Evolutionary conservation across 1,140 invertebrate genomes (phyloP), one percentile per base, ranked within the genome.

Genomic region (Arion vulgaris): DNA sequence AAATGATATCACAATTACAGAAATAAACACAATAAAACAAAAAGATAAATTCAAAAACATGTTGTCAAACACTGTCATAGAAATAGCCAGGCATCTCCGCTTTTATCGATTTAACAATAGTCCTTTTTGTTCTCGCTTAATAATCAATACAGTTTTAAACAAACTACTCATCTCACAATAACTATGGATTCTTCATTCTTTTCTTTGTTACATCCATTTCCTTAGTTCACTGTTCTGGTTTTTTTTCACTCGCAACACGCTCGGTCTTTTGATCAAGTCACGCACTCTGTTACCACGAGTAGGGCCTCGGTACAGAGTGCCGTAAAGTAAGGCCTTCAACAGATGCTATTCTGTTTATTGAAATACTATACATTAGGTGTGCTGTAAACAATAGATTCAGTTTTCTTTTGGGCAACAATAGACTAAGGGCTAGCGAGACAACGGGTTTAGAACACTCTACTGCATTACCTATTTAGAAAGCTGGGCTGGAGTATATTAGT

Each of bases 231-330:
- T 32, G 5, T 7, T 66, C 32, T 28, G 7, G n/a, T 66, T 57
- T 57, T 57, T 57, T 57, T 57, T 57, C 51, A 32, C 62, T 66
- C 28, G 62, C 28, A 66, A 66, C 62, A 66, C 7, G n/a, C 17
- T 66, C n/a, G 62, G n/a, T 32, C 28, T 17, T 66, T 66, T 66
- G 62, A 66, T 28, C 62, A 66, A 66, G 62, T 66, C 62, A 66
- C 62, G 62, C 62, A 32, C 62, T 28, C 7, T n/a, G 28, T 23
- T 66, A 2, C 62, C 28, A 7, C 62, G 28, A 66, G 62, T 57
- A 66, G 32, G 62, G 62, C 32, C 28, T 66, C n/a, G 17, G n/a
- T 32, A 66, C n/a, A 32, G 62, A 66, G 7, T 0, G 28, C n/a
- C 62, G 62, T 66, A 32, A n/a, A 66, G 62, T 66, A 66, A 66